phyloP scores from a whole-genome alignment of 2,113 vertebrate species.

The Indicator indicator region DNA sequence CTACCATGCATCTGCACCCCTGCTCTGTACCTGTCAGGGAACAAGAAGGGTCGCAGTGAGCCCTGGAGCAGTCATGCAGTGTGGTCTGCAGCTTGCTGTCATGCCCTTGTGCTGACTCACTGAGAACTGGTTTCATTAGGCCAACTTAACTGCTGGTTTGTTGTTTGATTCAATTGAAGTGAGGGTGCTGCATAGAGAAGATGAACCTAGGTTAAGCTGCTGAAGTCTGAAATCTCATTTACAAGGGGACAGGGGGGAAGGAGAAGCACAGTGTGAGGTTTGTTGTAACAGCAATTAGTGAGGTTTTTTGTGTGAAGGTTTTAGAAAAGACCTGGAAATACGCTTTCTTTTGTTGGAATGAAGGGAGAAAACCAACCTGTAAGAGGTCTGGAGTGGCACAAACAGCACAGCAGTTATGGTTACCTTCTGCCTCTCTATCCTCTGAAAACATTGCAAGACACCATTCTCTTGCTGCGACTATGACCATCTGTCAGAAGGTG shows the following conservation, averaged over 20 bases:
- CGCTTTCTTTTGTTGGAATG: neutral
- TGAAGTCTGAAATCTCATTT: neutral
- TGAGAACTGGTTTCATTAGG: neutral
- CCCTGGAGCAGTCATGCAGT: neutral
- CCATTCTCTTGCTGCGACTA: neutral
- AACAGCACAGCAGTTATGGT: neutral
- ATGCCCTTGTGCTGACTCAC: neutral
- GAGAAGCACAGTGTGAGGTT: neutral
- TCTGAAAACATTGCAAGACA: neutral
- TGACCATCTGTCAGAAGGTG: neutral
- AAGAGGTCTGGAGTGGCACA: neutral
- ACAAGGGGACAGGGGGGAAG: neutral
- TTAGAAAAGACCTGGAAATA: neutral
- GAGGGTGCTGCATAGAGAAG: neutral
- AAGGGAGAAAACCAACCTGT: neutral
- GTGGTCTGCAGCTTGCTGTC: neutral
- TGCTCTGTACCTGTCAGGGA: neutral
- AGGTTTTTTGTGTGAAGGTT: neutral
- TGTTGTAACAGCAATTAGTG: neutral
- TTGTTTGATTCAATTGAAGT: neutral
- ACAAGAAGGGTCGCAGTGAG: neutral
- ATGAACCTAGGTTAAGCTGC: neutral
- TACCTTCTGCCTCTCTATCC: neutral
- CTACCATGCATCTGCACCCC: rapidly evolving
- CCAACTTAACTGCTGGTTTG: neutral